phyloP scores from a whole-genome alignment of 2,797 vertebrate genomes.

The Yasuhikotakia modesta region DNA sequence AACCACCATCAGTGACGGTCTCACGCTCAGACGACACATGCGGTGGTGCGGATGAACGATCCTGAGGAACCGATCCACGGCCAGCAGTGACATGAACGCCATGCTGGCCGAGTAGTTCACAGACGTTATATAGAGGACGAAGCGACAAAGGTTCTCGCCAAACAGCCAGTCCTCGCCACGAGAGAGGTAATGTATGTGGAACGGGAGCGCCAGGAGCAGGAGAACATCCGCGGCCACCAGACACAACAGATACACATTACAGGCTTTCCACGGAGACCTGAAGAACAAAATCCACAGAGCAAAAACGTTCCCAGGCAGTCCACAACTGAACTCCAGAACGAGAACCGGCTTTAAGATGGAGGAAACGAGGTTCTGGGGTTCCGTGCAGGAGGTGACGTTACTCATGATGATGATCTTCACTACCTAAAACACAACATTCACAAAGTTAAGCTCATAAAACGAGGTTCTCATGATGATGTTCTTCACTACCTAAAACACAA shows the following conservation, averaged over 20 bases:
- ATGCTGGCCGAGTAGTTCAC: conserved; percentile 75
- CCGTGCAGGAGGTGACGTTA: conserved; percentile 45
- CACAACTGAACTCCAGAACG: conserved; percentile 74
- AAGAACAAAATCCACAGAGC: conserved; percentile 77
- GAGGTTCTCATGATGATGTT: no score
- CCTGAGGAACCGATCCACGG: conserved; percentile 77
- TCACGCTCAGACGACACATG: conserved; percentile 57
- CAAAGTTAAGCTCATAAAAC: no score
- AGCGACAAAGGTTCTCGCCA: conserved; percentile 61
- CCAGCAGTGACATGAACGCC: conserved; percentile 65
- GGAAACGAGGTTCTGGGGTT: neutral
- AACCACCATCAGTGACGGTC: conserved; percentile 36
- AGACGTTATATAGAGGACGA: conserved; percentile 75
- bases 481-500: no score
- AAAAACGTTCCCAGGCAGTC: conserved; percentile 67
- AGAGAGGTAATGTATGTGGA: conserved; percentile 68
- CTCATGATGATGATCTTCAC: conserved; percentile 41
- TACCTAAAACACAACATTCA: neutral
- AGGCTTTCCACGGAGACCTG: conserved; percentile 69
- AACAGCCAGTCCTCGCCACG: conserved; percentile 65
- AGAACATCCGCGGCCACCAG: conserved; percentile 76
- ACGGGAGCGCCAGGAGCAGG: conserved; percentile 73
- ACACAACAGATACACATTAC: conserved; percentile 73
- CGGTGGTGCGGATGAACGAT: conserved; percentile 73
- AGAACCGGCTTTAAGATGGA: conserved; percentile 65